Evolutionary conservation across 2,888 invertebrate genomes (phyloP), one percentile per base, ranked within the genome.

Genomic region (Polyommatus icarus): DNA sequence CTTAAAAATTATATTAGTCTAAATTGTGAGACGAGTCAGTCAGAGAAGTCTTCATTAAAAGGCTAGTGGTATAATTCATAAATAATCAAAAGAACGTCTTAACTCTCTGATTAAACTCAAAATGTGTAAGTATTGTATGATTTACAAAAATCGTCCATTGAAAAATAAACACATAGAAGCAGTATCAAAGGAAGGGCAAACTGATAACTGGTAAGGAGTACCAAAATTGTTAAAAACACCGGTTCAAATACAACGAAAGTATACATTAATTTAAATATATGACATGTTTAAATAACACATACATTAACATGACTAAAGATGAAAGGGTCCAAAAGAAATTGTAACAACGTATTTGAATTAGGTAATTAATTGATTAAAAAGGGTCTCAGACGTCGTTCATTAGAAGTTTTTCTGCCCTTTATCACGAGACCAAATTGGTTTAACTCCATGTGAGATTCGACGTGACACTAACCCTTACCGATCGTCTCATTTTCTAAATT

Each of bases 281-380:
- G n/a, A 76, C 36, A 24, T 20, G n/a, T 36, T 57, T n/a, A 36
- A 57, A 57, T 40, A 76, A 32, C 32, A 36, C n/a, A 29, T 50
- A 46, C 24, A 50, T 46, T 50, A 57, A 76, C 20, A 76, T 29
- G 54, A n/a, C 20, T 57, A 36, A 59, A 36, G 36, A 59, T 57
- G 57, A 57, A 67, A n/a, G 57, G 54, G 81, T 83, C 84, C 84
- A 59, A 76, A 57, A 76, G 54, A 71, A 77, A 71, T 83, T 81
- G 83, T 84, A 83, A 89, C 89, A 89, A 89, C 89, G 87, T 85
- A 87, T 87, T 86, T 86, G 86, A 87, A 89, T 88, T 85, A 89
- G 85, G 87, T 91, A 91, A 91, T 91, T 91, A 92, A 91, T 91
- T 91, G 91, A 92, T 92, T 90, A 89, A 90, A 91, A 92, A 89